Evolutionary conservation across 1,140 invertebrate species (phyloP), one percentile per base, ranked within the genome.

Genomic region (Caenorhabditis inopinata): DNA sequence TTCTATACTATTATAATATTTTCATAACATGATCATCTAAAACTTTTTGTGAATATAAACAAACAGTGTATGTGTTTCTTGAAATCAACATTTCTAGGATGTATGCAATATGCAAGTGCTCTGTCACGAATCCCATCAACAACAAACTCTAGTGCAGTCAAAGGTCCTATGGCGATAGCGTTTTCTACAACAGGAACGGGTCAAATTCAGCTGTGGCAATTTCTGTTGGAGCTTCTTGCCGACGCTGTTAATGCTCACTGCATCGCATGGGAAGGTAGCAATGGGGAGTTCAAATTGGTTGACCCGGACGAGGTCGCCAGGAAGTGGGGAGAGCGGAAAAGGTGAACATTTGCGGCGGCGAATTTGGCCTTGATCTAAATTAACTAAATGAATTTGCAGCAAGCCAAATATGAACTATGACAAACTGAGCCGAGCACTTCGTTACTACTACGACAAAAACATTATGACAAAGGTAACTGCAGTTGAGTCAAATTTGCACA

Each of bases 381-480:
- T 14, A 11, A 35, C 9, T 68, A 68, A 68, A 38, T 58, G 25
- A 42, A 38, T 80, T 47, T 81, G 74, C 79, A 87, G 94, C 62
- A 98, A 98, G 90, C 96, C 96, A 27, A 98, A 98, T 90, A 99
- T 99, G 96, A 99, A 99, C 91, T 99, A 99, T 90, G 96, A 98
- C 90, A 99, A 99, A 91, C 92, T 99, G 79, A 96, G 94, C 88
- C 92, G 96, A 83, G 96, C 96, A 80, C 91, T 99, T 84, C 94
- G 96, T 93, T 96, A 96, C 90, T 96, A 96, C 91, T 96, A 96
- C 90, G 95, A 96, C 92, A 96, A 96, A 90, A 95, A 95, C 90
- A 98, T 98, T 88, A 96, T 98, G 94, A 96, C 95, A 46, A 98
- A 98, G 91, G 95, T 81, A 23, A 42, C 12, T 18, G 11, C 5